A percentile compares a stretch with the other conserved stretches of the same genome.
Evolutionary conservation across 2,113 vertebrate genomes (phyloP).

Genomic region (Monarcha castaneiventris): DNA sequence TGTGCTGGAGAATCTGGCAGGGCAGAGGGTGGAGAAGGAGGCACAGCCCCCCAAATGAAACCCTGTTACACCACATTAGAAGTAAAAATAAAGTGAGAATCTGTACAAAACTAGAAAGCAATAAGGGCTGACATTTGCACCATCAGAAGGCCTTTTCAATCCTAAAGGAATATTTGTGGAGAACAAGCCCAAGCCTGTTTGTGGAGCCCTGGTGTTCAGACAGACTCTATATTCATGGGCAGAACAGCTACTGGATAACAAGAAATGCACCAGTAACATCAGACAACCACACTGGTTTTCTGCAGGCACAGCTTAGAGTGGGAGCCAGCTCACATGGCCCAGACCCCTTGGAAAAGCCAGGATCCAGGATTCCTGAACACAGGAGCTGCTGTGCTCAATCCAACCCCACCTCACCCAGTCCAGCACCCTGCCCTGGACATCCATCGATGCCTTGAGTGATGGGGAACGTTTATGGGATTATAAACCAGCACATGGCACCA

Average conservation of each 20-base stretch:
- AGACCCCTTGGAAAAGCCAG: neutral
- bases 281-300: neutral
- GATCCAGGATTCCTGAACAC: neutral
- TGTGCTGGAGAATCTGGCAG: neutral
- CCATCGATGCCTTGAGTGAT: neutral
- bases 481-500: neutral
- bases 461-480: neutral
- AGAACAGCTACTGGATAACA: neutral
- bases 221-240: neutral
- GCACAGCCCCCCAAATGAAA: neutral
- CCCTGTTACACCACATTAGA: neutral
- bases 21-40: neutral
- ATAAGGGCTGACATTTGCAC: neutral
- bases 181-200: neutral
- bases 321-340: neutral
- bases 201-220: neutral
- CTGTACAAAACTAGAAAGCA: neutral
- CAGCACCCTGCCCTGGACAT: neutral
- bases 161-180: neutral
- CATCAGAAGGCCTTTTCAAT: neutral
- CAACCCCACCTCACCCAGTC: neutral
- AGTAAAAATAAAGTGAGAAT: constrained; percentile 10
- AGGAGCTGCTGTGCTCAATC: neutral
- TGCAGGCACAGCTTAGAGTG: neutral
- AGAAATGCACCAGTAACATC: neutral